These are phyloP conservation scores for Cryptomyrus ogoouensis DNA, from an alignment of 2,113 vertebrate genomes.

Conservation along the genomic window DNA sequence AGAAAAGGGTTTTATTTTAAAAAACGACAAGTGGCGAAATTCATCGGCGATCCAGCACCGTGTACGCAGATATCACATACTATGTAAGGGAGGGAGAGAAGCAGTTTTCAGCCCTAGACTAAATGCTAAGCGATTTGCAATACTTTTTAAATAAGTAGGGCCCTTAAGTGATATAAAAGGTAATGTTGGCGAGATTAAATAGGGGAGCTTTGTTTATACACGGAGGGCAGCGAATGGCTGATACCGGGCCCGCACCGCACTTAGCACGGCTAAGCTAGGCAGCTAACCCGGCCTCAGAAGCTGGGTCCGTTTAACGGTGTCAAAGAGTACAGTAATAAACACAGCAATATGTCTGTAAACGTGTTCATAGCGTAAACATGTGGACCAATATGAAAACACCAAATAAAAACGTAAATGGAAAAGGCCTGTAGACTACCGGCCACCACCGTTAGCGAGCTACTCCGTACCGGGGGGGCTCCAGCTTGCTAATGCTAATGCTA, in stretches of 20 bases:
- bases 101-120: background rate
- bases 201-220: background rate
- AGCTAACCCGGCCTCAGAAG: background rate
- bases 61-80: background rate
- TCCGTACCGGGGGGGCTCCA: background rate
- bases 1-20: background rate
- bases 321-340: background rate
- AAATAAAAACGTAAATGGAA: background rate
- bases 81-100: background rate
- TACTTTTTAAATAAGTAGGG: background rate
- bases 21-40: background rate
- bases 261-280: background rate
- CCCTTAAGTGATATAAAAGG: background rate
- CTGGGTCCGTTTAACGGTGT: background rate
- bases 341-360: background rate
- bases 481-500: background rate
- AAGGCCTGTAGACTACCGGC: background rate
- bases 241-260: background rate
- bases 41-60: conserved; percentile 18
- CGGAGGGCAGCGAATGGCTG: background rate
- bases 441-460: background rate
- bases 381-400: background rate
- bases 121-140: background rate
- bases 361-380: background rate
- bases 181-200: background rate